Evolutionary conservation across 2,797 vertebrate genomes (phyloP), one percentile per base, ranked within the genome.

Genomic region (Danio tinwini): DNA sequence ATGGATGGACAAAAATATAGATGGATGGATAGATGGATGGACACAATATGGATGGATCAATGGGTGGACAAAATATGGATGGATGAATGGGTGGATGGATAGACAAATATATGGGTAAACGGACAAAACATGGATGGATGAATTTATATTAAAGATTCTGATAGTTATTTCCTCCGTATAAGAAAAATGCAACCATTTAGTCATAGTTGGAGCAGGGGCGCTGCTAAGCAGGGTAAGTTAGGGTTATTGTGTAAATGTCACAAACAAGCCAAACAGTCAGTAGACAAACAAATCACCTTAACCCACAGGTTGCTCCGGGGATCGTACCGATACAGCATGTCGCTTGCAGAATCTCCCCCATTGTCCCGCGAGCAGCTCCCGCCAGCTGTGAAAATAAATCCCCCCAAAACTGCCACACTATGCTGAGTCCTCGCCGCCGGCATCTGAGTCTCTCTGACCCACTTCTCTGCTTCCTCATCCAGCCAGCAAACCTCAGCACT

Each of bases 301-400:
- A 94, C 94, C 98, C 98, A 98, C 84, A 94, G 95, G 90, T 95
- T 96, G 94, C 94, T 94, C 59, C 97, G 95, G 74, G 98, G 97
- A 89, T 99, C 96, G 81, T 98, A 98, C 91, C 97, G 93, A 93
- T 98, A 96, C 84, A 98, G 95, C 82, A 98, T 92, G 90, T 95
- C 96, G 47, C 96, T 97, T 2, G 97, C 96, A 0, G 96, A 94
- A 7, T 96, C 96, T 82, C 95, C 96, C 10, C 96, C 95, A 8
- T 96, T 96, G 92, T 97, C 96, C 47, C 95, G 90, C 3, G 96
- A 97, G n/a, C 95, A 96, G 88, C 97, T 98, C 69, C 98, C 97
- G 0, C 98, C 97, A 0, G 96, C 95, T 0, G 96, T 91, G 77
- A 95, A 99, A 87, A 99, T 92, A 87, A 99, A 99, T 0, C 96